These are phyloP conservation scores for Neodontobutis hainanensis DNA, from an alignment of 2,113 vertebrate species.

Conservation along the genomic window DNA sequence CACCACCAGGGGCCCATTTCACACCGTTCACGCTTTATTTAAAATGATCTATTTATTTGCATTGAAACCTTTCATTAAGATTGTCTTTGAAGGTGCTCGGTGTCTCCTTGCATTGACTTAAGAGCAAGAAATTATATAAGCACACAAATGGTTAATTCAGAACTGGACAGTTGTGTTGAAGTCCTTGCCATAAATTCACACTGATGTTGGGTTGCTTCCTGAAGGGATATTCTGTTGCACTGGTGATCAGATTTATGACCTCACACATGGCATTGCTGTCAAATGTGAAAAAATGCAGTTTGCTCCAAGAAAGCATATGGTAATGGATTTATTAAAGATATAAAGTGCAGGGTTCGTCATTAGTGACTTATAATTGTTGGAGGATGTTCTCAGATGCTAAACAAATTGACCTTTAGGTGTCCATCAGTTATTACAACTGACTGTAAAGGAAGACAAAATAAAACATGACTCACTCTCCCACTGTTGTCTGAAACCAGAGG, in stretches of 20 bases:
- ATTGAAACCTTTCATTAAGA: slow-evolving; percentile 23
- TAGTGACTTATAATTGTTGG: too few species aligned
- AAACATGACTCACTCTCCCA: slow-evolving; percentile 43
- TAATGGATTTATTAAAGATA: background rate
- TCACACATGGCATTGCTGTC: slow-evolving; percentile 66
- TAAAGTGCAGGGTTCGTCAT: too few species aligned
- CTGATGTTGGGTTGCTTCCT: slow-evolving; percentile 68
- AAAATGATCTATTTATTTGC: slow-evolving; percentile 43
- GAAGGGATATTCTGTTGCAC: slow-evolving; percentile 54
- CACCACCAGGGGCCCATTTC: slow-evolving; percentile 57
- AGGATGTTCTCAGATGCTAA: slow-evolving; percentile 29
- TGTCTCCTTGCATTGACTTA: slow-evolving; percentile 16
- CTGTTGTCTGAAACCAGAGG: slow-evolving; percentile 53
- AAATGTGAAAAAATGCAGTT: slow-evolving; percentile 26
- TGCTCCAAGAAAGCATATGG: slow-evolving; percentile 26
- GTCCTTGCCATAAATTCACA: slow-evolving; percentile 55
- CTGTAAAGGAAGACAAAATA: slow-evolving; percentile 21
- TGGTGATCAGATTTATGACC: slow-evolving; percentile 71
- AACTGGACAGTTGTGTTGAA: slow-evolving; percentile 33
- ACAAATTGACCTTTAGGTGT: slow-evolving; percentile 53
- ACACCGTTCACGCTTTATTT: slow-evolving; percentile 40
- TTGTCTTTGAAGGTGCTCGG: slow-evolving; percentile 28
- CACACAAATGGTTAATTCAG: slow-evolving; percentile 31
- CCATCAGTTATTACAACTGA: slow-evolving; percentile 55
- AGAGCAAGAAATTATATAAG: slow-evolving; percentile 7